Base-by-base conservation (phyloP, 2,888 invertebrate genomes). In the Malacosoma neustria region DNA sequence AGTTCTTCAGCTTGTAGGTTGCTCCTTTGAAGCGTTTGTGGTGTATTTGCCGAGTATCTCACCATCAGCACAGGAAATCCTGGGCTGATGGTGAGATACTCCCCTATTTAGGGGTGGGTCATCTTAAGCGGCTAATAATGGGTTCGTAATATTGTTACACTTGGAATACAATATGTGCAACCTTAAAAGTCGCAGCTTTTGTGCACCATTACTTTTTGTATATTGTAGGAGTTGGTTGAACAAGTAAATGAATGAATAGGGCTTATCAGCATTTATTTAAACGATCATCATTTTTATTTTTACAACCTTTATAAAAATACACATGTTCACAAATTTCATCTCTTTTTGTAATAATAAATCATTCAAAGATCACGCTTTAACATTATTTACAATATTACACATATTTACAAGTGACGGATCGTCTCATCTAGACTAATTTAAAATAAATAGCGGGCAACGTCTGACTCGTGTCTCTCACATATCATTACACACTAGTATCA, bases 381-480 rank as follows among this genome's bases (percentile, higher is more conserved):
- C 70, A 66, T 63, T 80, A 80, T 80, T 77, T 79, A 79, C 79
- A 79, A 69, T 71, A 60, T 34, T 53, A 68, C 75, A 77, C 70
- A 71, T 80, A 79, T 77, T 70, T 80, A 80, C 77, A 77, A 46
- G 49, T 52, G 52, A 59, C 59, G 43, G 34, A 41, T 46, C 36
- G 53, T 59, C 51, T 54, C 50, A 48, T 59, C 57, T 60, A 59
- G 60, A 57, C 57, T 74, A 74, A 75, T 73, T 73, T 72, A 72
- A 51, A 47, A 49, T 42, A 41, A 43, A 46, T 51, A 43, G 43
- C 43, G 41, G 41, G 42, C 43, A 43, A 35, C 39, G 36, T 38
- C 30, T 42, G 39, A 42, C 43, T 36, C 30, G 35, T 39, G 38
- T 45, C 43, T 42, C 38, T 40, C n/a, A 12, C 5, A 7, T 9